phyloP scores from a whole-genome alignment of 53 echinoderm and acorn worm genomes.

The Patiria pectinifera region DNA sequence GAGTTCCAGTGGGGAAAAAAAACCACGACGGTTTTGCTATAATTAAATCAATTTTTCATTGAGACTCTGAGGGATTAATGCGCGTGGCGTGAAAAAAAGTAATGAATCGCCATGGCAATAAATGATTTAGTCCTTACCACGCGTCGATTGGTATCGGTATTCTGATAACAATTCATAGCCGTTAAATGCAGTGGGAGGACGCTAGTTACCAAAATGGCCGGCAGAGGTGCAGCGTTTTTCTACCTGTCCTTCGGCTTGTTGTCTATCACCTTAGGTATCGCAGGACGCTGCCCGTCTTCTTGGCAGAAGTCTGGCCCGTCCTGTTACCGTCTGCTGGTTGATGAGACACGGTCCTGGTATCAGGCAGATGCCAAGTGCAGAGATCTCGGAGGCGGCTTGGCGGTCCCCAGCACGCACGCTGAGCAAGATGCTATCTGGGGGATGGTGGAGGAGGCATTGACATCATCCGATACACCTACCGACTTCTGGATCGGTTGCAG shows the following conservation, averaged over 20 bases:
- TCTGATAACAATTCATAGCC: not conserved
- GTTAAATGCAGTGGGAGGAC: not conserved
- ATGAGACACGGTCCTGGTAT: not conserved
- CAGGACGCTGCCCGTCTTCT: not conserved
- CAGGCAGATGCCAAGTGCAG: not conserved
- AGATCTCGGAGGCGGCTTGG: too few relatives aligned
- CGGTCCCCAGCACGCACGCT: too few relatives aligned
- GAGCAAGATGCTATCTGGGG: slow-evolving; percentile 22
- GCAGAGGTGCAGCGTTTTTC: not conserved
- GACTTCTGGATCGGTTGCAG: slow-evolving; percentile 42
- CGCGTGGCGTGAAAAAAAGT: too few relatives aligned
- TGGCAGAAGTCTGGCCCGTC: slow-evolving; percentile 15
- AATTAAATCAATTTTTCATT: too few relatives aligned
- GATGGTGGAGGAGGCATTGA: not conserved
- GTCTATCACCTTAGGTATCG: not conserved
- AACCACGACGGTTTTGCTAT: too few relatives aligned
- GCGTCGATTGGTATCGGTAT: too few relatives aligned
- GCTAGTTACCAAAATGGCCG: slow-evolving; percentile 3
- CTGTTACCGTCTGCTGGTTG: not conserved
- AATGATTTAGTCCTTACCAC: too few relatives aligned
- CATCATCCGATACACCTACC: not conserved
- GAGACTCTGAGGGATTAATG: too few relatives aligned
- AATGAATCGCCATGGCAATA: too few relatives aligned
- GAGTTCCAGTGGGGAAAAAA: too few relatives aligned
- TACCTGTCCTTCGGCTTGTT: not conserved